Evolutionary conservation across 2,888 invertebrate genomes (phyloP).

Genomic region (Ormyrus nitidulus): DNA sequence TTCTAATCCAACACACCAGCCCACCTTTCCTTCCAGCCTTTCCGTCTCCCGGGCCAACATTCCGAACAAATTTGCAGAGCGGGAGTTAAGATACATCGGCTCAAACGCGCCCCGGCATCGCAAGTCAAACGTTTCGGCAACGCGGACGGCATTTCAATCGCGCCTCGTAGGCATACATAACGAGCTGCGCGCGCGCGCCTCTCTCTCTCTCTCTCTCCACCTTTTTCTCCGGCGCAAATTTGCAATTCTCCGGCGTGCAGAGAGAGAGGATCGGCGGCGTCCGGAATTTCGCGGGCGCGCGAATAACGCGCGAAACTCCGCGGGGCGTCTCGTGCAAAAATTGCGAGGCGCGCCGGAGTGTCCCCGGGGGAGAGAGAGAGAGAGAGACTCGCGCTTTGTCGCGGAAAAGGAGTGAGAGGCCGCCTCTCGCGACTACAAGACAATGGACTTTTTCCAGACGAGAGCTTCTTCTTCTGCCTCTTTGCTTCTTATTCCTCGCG

Average conservation of each 20-base stretch:
- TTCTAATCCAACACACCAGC: no score
- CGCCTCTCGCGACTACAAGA: neutral
- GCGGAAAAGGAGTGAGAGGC: neutral
- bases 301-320: constrained; percentile 27
- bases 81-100: neutral
- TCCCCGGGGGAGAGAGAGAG: constrained; percentile 11
- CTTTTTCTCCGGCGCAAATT: constrained; percentile 57
- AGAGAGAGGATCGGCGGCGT: constrained; percentile 50
- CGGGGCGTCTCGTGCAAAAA: constrained; percentile 26
- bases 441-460: constrained; percentile 37
- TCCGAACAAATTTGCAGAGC: no score
- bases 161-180: constrained; percentile 33
- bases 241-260: constrained; percentile 63
- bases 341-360: constrained; percentile 34
- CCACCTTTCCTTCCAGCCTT: no score
- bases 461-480: constrained; percentile 1
- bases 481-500: neutral
- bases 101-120: constrained; percentile 3
- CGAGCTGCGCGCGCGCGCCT: neutral
- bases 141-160: constrained; percentile 63
- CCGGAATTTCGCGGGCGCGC: constrained; percentile 44
- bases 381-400: no score
- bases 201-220: neutral
- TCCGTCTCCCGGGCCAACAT: no score
- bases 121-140: constrained; percentile 34